Percentiles rank a stretch among this genome's conserved stretches.
Conservation (phyloP, 2,113 vertebrate species). For the Grammomys dolichurus region DNA sequence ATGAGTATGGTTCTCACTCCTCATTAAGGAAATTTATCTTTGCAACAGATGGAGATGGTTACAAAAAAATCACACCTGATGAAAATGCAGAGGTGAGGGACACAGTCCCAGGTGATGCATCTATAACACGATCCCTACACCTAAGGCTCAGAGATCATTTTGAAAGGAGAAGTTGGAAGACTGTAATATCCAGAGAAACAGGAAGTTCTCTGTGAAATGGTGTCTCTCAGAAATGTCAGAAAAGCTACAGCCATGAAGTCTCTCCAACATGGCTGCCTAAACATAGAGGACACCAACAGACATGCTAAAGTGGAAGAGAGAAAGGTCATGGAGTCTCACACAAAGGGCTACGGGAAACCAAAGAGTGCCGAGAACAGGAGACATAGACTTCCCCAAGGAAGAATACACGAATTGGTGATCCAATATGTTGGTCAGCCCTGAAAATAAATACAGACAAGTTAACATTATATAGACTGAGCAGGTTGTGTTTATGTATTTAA, state of each 20-base stretch:
- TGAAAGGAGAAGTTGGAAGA: neutral
- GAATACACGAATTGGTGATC: neutral
- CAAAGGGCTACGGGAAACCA: neutral
- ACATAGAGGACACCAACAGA: neutral
- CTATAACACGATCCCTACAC: neutral
- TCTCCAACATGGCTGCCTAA: neutral
- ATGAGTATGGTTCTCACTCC: neutral
- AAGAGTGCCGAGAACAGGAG: neutral
- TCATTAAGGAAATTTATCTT: neutral
- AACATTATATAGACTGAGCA: neutral
- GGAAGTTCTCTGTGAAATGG: neutral
- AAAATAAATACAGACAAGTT: neutral
- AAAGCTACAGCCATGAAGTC: neutral
- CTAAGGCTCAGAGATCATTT: neutral
- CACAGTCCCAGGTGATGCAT: neutral
- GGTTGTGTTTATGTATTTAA: neutral
- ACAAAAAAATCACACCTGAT: neutral
- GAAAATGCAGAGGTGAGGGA: neutral
- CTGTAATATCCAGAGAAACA: neutral
- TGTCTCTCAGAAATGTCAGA: neutral
- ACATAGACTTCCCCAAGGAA: neutral
- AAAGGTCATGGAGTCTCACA: neutral
- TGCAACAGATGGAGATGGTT: neutral
- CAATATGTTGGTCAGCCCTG: neutral
- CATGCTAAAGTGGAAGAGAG: neutral